Evolutionary conservation across 2,888 invertebrate species (phyloP), one percentile per base, ranked within the genome.

Genomic region (Lypha dubia): DNA sequence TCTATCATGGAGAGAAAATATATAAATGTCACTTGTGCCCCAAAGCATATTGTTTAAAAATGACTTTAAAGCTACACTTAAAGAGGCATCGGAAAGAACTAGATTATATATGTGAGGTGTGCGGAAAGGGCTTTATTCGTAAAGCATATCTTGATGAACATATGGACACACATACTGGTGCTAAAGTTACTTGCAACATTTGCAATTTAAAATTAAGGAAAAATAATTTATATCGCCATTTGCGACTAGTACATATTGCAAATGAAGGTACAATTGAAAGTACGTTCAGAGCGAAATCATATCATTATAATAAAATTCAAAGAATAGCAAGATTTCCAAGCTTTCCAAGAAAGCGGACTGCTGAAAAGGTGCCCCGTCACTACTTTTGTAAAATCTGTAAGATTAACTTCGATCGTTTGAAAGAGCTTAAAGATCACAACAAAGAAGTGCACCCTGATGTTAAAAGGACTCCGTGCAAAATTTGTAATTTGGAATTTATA

Each of bases 381-480:
- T 81, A 81, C 38, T 7, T 8, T n/a, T 81, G 81, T 15, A 81
- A 70, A 81, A 38, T 56, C 0, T 81, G 81, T 56, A 53, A 81
- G 46, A 70, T 70, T 38, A 7, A 2, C 0, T 81, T 75, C 20
- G 63, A n/a, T 5, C 2, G 56, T 13, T 51, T 70, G 22, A 82
- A 82, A 41, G 22, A n/a, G 0, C 75, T 82, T 9, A 82, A 76
- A 56, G 81, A 82, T 32, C 81, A 82, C 32, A 81, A 81, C 46
- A 70, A 70, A 38, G 13, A 49, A 49, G 0, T 22, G 2, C 81
- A 82, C 41, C 7, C 28, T 5, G 41, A 81, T 70, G 24, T 75
- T 0, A 11, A 70, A 41, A 75, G 1, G 15, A n/a, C 17, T 13
- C 8, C 63, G 3, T 81, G 81, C 63, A 35, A 49, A 56, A 75